phyloP scores from a whole-genome alignment of 2,113 vertebrate species.

The Hyla sarda region DNA sequence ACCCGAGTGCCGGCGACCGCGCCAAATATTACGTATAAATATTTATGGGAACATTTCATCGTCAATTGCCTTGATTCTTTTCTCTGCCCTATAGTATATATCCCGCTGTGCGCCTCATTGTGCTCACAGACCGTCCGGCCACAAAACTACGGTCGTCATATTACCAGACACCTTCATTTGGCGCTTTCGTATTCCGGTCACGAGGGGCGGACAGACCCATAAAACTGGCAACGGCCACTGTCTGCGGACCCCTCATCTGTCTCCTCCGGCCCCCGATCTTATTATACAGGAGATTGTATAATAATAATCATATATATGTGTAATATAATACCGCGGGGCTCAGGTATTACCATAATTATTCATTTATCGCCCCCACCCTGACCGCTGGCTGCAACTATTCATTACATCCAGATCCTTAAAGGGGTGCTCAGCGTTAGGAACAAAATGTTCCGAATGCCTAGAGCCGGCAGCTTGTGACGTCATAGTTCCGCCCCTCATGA shows the following conservation, averaged over 20 bases:
- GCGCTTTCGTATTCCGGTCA: background rate
- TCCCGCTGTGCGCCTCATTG: background rate
- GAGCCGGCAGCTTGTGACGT: too few species aligned
- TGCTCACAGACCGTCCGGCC: background rate
- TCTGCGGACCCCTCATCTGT: background rate
- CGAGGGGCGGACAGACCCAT: background rate
- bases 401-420: background rate
- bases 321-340: too few species aligned
- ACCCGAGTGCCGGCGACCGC: background rate
- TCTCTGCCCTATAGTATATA: background rate
- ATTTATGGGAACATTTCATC: background rate
- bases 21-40: background rate
- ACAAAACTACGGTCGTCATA: background rate
- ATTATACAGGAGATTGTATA: background rate
- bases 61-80: background rate
- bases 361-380: background rate
- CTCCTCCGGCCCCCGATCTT: too few species aligned
- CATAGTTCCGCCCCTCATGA: too few species aligned
- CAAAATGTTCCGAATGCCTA: too few species aligned
- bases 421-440: too few species aligned
- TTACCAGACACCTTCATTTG: background rate
- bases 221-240: background rate
- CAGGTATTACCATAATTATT: background rate
- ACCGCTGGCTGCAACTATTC: background rate
- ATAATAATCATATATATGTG: too few species aligned